These are phyloP conservation scores for Loripinus fragilis DNA, from an alignment of 2,888 invertebrate species.

Conservation along the genomic window DNA sequence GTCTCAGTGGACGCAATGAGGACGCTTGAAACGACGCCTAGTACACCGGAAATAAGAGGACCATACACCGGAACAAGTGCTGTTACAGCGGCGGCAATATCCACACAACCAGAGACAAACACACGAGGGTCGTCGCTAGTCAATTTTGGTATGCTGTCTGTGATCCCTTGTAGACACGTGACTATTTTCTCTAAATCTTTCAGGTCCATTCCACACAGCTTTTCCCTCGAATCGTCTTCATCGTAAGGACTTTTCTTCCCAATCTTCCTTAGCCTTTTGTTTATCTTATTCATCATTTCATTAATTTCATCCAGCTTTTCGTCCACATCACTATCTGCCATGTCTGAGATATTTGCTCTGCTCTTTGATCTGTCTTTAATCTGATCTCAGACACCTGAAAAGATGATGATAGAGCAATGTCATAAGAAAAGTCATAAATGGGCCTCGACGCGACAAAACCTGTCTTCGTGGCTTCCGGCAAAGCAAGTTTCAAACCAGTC, in stretches of 20 bases:
- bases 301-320: not conserved
- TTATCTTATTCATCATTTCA: not conserved
- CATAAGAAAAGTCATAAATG: too few relatives aligned
- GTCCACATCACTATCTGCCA: not conserved
- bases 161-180: not conserved
- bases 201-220: not conserved
- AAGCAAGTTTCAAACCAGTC: too few relatives aligned
- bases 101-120: not conserved
- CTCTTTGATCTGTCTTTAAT: too few relatives aligned
- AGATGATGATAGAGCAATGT: too few relatives aligned
- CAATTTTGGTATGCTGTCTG: not conserved
- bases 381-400: too few relatives aligned
- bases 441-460: too few relatives aligned
- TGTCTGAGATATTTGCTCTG: too few relatives aligned
- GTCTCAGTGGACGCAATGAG: not conserved
- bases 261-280: not conserved
- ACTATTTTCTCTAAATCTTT: not conserved
- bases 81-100: not conserved
- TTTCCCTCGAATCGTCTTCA: not conserved
- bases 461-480: too few relatives aligned
- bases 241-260: not conserved
- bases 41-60: not conserved
- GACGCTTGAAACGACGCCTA: not conserved
- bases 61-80: not conserved
- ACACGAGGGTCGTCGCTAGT: not conserved